Evolutionary conservation across 1,140 invertebrate genomes (phyloP), one percentile per base, ranked within the genome.

Genomic region (Melanaphis sacchari): DNA sequence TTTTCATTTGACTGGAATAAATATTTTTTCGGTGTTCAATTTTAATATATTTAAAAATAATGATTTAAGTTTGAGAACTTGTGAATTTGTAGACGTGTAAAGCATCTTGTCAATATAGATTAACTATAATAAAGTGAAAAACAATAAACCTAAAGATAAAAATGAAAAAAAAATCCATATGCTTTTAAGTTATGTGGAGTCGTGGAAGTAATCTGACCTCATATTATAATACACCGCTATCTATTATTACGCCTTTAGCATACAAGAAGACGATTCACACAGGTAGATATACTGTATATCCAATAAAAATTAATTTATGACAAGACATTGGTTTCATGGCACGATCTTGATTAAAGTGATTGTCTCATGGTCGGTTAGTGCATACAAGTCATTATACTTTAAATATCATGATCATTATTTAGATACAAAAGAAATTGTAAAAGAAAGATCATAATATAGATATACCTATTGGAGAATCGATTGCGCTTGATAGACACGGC

Each of bases 231-330:
- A 36, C 54, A 11, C 46, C 4, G 88, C 36, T 89, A 54, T 89
- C 46, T 54, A 49, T 49, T 18, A 36, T 52, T 89, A 38, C 26
- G n/a, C n/a, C 87, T 38, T 18, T n/a, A 76, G 15, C 15, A 18
- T 49, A n/a, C n/a, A 21, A 49, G 46, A 76, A 89, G 43, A 52
- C 36, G 18, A 89, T 89, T 88, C 43, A 26, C 43, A 89, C 36
- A 76, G 31, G 59, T 89, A 76, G 31, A n/a, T 89, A 36, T 21
- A 89, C n/a, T 52, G 52, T 88, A 36, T 46, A 52, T 36, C n/a
- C n/a, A 36, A 89, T 89, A 89, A 52, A 89, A 89, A 89, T 89
- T 89, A 89, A 89, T 89, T 89, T 89, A 89, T 89, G 88, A 24
- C 38, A 36, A 46, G n/a, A 38, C 46, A 89, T 89, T 89, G 46